phyloP scores from a whole-genome alignment of 2,797 vertebrate species.

The Poecile montanus region DNA sequence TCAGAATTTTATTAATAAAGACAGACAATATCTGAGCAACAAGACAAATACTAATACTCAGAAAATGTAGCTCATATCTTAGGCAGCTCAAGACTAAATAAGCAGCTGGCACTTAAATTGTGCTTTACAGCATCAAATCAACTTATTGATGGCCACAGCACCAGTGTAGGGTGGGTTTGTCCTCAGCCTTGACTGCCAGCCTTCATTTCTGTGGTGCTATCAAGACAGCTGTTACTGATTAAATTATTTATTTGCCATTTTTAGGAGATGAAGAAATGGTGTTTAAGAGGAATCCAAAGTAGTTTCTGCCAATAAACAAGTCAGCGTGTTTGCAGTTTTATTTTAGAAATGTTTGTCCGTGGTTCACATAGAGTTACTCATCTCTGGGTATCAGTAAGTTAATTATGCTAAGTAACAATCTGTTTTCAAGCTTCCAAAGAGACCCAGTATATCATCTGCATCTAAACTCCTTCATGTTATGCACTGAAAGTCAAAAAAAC shows the following conservation, averaged over 20 bases:
- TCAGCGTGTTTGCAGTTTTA: not conserved
- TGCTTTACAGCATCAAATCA: not conserved
- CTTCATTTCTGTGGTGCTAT: not conserved
- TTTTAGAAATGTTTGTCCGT: not conserved
- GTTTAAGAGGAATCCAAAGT: not conserved
- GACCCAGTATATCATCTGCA: not conserved
- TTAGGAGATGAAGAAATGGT: not conserved
- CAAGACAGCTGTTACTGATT: not conserved
- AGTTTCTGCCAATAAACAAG: not conserved
- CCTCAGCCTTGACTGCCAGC: not conserved
- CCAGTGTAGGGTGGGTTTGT: not conserved
- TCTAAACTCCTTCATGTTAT: not conserved
- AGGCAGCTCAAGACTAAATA: not conserved
- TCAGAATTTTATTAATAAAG: not conserved
- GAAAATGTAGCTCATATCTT: not conserved
- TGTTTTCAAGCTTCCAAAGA: conserved; percentile 24
- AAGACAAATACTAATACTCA: not conserved
- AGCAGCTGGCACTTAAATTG: not conserved
- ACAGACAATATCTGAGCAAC: not conserved
- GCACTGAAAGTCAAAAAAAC: not conserved
- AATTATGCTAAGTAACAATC: conserved; percentile 50
- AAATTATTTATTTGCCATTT: not conserved
- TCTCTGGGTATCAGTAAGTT: conserved; percentile 11
- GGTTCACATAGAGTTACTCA: not conserved
- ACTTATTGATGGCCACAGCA: not conserved